Base-by-base conservation (phyloP, 2,888 invertebrate species). In the Epirrhoe tristata region DNA sequence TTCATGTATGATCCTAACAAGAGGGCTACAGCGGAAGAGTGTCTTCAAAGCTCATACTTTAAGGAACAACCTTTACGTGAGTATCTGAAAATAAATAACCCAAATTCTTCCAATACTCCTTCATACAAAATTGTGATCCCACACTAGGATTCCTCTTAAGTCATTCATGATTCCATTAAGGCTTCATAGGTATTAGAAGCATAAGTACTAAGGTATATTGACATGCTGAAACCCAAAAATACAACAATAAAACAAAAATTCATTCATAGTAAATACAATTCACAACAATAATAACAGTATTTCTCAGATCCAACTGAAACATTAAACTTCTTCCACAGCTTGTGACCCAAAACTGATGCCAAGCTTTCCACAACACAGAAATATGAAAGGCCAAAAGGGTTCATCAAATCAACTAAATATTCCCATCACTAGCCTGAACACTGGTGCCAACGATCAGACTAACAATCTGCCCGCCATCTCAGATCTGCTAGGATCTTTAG, bases 271-370 rank as follows among this genome's bases (percentile, higher is more conserved):
- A n/a, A n/a, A n/a, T n/a, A n/a, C n/a, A n/a, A n/a, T n/a, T n/a
- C n/a, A n/a, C n/a, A n/a, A n/a, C n/a, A n/a, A n/a, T n/a, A n/a
- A n/a, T n/a, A n/a, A n/a, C n/a, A n/a, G n/a, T n/a, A n/a, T n/a
- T n/a, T n/a, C n/a, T n/a, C n/a, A n/a, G n/a, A n/a, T n/a, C n/a
- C n/a, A n/a, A n/a, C n/a, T n/a, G n/a, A n/a, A n/a, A n/a, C n/a
- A n/a, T n/a, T n/a, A n/a, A n/a, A n/a, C n/a, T 52, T 57, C 12
- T 50, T 59, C 36, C 7, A 7, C 88, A 98, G 98, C 99, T 0
- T 99, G 99, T 88, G 98, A 99, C 86, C 98, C 99, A 1, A 98
- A 98, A 81, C 91, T 99, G 83, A 99, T 99, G 99, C 99, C 99
- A 0, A 98, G 98, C 74, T 99, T 99, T 86, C 99, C 99, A 0